These are phyloP conservation scores for Cepaea hortensis DNA, from an alignment of 2,888 invertebrate species.

Conservation along the genomic window DNA sequence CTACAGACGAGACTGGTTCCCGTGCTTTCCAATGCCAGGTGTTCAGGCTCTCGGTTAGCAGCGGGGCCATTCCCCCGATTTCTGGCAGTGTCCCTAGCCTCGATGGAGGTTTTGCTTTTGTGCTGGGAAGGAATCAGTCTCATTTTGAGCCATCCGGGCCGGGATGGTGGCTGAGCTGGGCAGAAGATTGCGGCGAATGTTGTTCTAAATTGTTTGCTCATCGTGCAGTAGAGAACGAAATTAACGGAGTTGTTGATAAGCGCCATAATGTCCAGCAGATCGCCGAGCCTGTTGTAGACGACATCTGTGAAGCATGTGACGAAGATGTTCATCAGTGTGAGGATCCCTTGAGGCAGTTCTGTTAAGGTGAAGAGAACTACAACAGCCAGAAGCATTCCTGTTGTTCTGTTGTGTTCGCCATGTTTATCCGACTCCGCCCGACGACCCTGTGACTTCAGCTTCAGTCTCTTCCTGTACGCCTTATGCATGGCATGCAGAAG, in stretches of 20 bases:
- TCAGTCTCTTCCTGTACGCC: constrained; percentile 70
- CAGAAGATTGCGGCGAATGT: constrained; percentile 81
- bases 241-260: constrained; percentile 93
- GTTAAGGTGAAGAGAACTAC: constrained; percentile 90
- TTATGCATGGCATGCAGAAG: constrained; percentile 76
- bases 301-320: constrained; percentile 83
- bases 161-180: constrained; percentile 60
- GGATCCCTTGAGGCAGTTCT: constrained; percentile 88
- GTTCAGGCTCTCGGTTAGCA: neutral
- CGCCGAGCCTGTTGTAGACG: constrained; percentile 81
- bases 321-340: constrained; percentile 86
- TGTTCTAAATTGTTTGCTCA: constrained; percentile 92
- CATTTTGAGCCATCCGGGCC: constrained; percentile 69
- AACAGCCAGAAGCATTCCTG: constrained; percentile 91
- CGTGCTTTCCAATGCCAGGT: neutral
- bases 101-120: constrained; percentile 51
- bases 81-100: neutral
- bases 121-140: constrained; percentile 62
- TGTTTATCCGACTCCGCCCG: constrained; percentile 73
- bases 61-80: neutral
- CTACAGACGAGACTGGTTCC: neutral
- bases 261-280: constrained; percentile 92
- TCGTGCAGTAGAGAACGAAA: constrained; percentile 93
- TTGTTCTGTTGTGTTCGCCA: constrained; percentile 83
- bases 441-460: constrained; percentile 71